Evolutionary conservation across 2,113 vertebrate species (phyloP), one percentile per base, ranked within the genome.

Genomic region (Vanacampus margaritifer): DNA sequence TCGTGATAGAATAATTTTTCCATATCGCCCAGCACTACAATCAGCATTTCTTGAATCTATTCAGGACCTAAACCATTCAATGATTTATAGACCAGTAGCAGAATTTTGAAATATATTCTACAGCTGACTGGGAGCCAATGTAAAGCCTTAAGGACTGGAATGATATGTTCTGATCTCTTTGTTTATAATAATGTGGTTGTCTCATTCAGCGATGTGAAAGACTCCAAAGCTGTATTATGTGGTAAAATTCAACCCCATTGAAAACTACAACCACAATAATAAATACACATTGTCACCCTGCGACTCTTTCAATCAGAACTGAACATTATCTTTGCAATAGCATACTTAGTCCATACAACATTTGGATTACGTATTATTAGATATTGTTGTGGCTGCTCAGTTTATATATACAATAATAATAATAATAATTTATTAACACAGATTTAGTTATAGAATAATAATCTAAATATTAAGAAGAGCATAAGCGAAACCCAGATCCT

Each of bases 161-260:
- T n/a, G n/a, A n/a, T n/a, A n/a, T n/a, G n/a, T n/a, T n/a, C n/a
- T n/a, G n/a, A n/a, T n/a, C n/a, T n/a, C n/a, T n/a, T n/a, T n/a
- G n/a, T n/a, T n/a, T n/a, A n/a, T n/a, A n/a, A n/a, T n/a, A n/a
- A n/a, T n/a, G n/a, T n/a, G n/a, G n/a, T n/a, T n/a, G n/a, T 50
- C 48, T 21, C 48, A 50, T n/a, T n/a, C 5, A 10, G 16, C 16
- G 16, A 46, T 10, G 10, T 50, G 21, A 50, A 7, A 9, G 9
- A 50, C 21, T n/a, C 48, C 6, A 50, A 50, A n/a, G 9, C 17
- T 50, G 48, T 9, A 50, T n/a, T 50, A 50, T 9, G 19, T 21
- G 6, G 56, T 54, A 35, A 36, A 8, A 65, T 77, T 81, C 69
- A 68, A 81, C 79, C 5, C 48, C 21, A 50, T 9, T 50, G 48